Evolutionary conservation across 1,140 invertebrate species (phyloP).

Genomic region (Ylistrum balloti): DNA sequence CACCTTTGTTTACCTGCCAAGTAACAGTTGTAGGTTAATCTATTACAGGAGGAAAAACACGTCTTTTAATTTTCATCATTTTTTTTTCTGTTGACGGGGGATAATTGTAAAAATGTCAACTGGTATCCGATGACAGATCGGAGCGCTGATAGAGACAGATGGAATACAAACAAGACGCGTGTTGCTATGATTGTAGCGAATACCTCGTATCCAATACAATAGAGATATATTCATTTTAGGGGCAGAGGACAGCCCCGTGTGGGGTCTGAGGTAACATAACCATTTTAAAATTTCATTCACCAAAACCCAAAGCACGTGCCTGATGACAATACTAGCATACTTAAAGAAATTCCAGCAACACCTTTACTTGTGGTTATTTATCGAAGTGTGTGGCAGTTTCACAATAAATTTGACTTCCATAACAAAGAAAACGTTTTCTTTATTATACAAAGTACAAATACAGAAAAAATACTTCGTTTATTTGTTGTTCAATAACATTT

Average conservation of each 20-base stretch:
- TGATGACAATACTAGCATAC: background rate
- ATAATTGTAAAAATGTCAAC: background rate
- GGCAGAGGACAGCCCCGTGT: background rate
- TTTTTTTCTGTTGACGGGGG: background rate
- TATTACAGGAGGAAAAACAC: background rate
- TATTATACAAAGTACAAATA: background rate
- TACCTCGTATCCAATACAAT: background rate
- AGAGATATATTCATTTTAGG: background rate
- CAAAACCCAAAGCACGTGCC: background rate
- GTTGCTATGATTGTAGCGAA: background rate
- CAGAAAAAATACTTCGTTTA: background rate
- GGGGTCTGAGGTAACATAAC: background rate
- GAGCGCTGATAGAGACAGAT: background rate
- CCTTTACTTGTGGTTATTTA: background rate
- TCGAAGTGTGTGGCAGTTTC: background rate
- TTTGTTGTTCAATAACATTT: background rate
- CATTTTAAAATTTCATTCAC: background rate
- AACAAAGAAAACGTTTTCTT: background rate
- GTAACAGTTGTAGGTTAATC: background rate
- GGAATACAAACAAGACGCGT: background rate
- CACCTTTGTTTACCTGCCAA: background rate
- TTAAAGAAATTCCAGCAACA: background rate
- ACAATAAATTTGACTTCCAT: background rate
- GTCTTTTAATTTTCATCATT: constrained; percentile 27
- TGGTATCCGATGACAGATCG: background rate